These are phyloP conservation scores for Paradoxurus hermaphroditus DNA, from an alignment of 2,113 vertebrate genomes.

Conservation along the genomic window DNA sequence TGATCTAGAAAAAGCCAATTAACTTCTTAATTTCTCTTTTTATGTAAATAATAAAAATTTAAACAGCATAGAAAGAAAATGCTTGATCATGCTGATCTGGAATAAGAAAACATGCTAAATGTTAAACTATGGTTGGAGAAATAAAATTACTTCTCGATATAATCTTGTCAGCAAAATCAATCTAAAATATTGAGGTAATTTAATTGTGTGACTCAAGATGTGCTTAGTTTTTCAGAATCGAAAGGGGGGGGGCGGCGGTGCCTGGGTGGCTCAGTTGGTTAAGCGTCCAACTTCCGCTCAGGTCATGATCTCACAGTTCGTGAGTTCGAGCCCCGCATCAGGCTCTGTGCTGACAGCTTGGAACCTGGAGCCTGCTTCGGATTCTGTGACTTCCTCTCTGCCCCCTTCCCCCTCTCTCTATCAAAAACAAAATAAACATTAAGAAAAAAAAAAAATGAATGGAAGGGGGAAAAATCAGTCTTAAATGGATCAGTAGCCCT, in stretches of 20 bases:
- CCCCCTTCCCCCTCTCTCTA: too few species aligned
- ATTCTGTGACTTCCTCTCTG: too few species aligned
- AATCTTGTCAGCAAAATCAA: slow-evolving; percentile 25
- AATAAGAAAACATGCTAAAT: neutral
- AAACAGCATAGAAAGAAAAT: neutral
- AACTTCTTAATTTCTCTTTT: neutral
- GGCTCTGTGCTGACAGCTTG: too few species aligned
- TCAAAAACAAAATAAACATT: too few species aligned
- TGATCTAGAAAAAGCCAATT: neutral
- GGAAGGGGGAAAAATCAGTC: neutral
- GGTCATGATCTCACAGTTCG: too few species aligned
- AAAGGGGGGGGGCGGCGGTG: neutral
- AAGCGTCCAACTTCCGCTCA: too few species aligned
- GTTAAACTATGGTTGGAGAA: neutral
- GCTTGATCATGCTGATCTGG: neutral
- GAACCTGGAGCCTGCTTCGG: too few species aligned
- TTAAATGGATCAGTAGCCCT: neutral
- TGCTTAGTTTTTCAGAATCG: neutral
- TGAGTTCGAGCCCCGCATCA: too few species aligned
- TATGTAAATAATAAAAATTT: neutral
- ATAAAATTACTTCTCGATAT: neutral
- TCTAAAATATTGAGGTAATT: neutral
- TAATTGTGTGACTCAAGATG: neutral
- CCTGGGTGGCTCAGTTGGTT: too few species aligned
- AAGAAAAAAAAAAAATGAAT: too few species aligned